These are phyloP conservation scores for Ormyrus thymus DNA, from an alignment of 2,888 invertebrate genomes.

Conservation along the genomic window DNA sequence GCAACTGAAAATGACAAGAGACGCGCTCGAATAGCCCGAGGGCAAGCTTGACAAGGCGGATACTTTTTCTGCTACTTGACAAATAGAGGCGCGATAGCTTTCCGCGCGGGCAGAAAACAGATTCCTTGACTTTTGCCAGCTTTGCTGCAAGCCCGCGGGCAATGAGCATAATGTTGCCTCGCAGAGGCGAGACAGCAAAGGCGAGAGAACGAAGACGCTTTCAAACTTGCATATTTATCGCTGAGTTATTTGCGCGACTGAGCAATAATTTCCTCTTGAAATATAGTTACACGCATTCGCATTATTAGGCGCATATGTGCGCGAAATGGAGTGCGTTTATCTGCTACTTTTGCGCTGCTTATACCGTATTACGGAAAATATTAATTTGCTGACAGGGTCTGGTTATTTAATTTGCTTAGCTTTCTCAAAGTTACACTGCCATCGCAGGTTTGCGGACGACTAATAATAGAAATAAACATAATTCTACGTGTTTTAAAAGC, in stretches of 20 bases:
- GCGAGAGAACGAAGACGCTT: conserved; percentile 13
- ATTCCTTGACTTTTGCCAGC: conserved; percentile 21
- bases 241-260: not conserved
- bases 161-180: conserved; percentile 34
- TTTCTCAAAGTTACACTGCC: too few relatives aligned
- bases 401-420: too few relatives aligned
- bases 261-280: conserved; percentile 30
- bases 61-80: conserved; percentile 32
- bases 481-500: too few relatives aligned
- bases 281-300: conserved; percentile 13
- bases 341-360: too few relatives aligned
- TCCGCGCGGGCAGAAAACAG: not conserved
- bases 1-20: not conserved
- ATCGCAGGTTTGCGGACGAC: too few relatives aligned
- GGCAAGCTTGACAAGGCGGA: conserved; percentile 24
- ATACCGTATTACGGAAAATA: too few relatives aligned
- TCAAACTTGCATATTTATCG: conserved; percentile 31
- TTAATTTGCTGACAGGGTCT: too few relatives aligned
- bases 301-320: not conserved
- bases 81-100: conserved; percentile 42
- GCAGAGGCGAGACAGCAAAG: not conserved
- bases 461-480: too few relatives aligned
- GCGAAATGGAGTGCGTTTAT: too few relatives aligned
- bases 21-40: conserved; percentile 8
- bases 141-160: conserved; percentile 21